These are phyloP conservation scores for Aelia acuminata DNA, from an alignment of 2,888 invertebrate species.

Conservation along the genomic window DNA sequence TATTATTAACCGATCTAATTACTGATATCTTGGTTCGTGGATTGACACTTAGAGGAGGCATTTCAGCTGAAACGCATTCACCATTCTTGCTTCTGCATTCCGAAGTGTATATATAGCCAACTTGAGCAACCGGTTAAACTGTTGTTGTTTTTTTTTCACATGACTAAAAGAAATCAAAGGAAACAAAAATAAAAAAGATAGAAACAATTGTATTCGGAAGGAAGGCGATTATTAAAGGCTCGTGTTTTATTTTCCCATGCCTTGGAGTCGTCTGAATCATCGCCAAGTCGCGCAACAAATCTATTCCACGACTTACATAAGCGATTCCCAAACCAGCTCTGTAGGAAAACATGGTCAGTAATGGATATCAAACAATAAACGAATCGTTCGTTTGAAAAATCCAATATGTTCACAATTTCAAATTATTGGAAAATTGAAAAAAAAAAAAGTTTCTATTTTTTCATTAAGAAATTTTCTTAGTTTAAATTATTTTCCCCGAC, in stretches of 20 bases:
- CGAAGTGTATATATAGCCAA: too few relatives aligned
- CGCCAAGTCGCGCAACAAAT: slow-evolving; percentile 21
- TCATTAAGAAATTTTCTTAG: too few relatives aligned
- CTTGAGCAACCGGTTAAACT: not conserved
- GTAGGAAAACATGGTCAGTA: not conserved
- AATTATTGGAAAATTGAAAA: too few relatives aligned
- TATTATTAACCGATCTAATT: too few relatives aligned
- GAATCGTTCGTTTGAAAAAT: too few relatives aligned
- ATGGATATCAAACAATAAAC: not conserved
- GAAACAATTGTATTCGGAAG: not conserved
- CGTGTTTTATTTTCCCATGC: not conserved
- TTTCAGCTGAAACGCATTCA: too few relatives aligned
- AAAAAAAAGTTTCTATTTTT: too few relatives aligned
- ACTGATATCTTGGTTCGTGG: too few relatives aligned
- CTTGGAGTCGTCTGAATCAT: not conserved
- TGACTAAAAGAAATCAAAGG: not conserved
- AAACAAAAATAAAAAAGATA: not conserved
- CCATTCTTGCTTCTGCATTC: too few relatives aligned
- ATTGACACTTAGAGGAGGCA: too few relatives aligned
- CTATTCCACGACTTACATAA: slow-evolving; percentile 19
- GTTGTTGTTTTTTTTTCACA: not conserved
- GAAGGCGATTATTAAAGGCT: not conserved
- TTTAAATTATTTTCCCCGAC: too few relatives aligned
- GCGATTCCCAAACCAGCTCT: not conserved
- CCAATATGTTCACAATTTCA: too few relatives aligned